phyloP scores from a whole-genome alignment of 1,140 invertebrate genomes.

The Sarcophaga bullata region DNA sequence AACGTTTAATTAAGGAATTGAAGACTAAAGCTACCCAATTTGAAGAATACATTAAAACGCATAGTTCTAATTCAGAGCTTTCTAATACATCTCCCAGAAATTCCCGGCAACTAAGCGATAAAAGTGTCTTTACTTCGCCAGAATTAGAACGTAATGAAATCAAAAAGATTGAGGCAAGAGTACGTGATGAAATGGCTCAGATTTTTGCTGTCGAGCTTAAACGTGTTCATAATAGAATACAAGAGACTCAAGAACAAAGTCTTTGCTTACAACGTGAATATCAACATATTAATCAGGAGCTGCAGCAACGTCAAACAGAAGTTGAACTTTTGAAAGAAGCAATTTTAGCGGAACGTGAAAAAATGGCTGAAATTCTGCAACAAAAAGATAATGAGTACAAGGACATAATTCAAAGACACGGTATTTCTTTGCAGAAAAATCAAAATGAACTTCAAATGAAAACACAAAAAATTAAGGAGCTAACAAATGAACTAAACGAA shows the following conservation, averaged over 20 bases:
- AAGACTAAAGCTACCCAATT: slow-evolving; percentile 69
- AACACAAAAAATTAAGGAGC: slow-evolving; percentile 49
- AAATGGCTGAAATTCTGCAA: slow-evolving; percentile 67
- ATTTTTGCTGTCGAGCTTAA: slow-evolving; percentile 70
- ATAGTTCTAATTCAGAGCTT: slow-evolving; percentile 42
- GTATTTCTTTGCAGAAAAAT: slow-evolving; percentile 51
- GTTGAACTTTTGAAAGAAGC: slow-evolving; percentile 69
- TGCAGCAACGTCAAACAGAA: slow-evolving; percentile 65
- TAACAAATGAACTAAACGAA: slow-evolving; percentile 54
- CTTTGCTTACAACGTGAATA: slow-evolving; percentile 67
- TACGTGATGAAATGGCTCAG: slow-evolving; percentile 70
- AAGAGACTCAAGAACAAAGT: slow-evolving; percentile 68
- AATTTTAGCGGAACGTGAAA: slow-evolving; percentile 68
- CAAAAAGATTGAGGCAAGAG: slow-evolving; percentile 63
- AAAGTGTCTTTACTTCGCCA: slow-evolving; percentile 44
- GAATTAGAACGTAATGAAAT: slow-evolving; percentile 49
- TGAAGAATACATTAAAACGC: slow-evolving; percentile 66
- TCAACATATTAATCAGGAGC: slow-evolving; percentile 65
- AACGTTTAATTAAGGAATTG: slow-evolving; percentile 67
- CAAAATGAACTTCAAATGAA: slow-evolving; percentile 55
- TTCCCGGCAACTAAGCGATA: slow-evolving; percentile 38
- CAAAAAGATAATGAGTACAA: slow-evolving; percentile 57
- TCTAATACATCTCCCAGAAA: background rate
- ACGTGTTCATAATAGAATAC: slow-evolving; percentile 66
- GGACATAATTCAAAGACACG: slow-evolving; percentile 50